phyloP scores from a whole-genome alignment of 2,113 vertebrate genomes.

The Azemiops feae region DNA sequence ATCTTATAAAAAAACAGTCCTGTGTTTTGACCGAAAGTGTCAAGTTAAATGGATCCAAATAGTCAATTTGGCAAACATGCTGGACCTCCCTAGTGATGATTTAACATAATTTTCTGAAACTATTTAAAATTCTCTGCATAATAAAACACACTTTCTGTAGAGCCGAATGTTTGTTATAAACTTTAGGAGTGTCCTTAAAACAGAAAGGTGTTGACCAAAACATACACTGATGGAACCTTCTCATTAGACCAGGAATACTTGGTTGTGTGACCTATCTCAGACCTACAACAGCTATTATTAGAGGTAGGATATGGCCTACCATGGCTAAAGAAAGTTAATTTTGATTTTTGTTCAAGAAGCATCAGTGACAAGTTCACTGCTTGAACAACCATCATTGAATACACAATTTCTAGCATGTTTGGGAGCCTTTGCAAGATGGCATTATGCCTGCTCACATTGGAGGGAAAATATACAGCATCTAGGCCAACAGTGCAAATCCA shows the following conservation, averaged over 20 bases:
- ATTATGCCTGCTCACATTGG: background rate
- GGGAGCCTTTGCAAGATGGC: background rate
- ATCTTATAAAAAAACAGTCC: background rate
- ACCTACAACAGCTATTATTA: background rate
- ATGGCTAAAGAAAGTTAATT: background rate
- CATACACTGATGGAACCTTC: constrained; percentile 15
- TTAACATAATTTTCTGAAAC: background rate
- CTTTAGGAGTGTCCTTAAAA: background rate
- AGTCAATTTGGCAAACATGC: constrained; percentile 28
- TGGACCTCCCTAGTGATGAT: background rate
- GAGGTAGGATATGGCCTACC: background rate
- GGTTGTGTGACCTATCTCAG: background rate
- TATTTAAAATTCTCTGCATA: constrained; percentile 11
- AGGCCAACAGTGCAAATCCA: background rate
- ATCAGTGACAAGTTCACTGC: background rate
- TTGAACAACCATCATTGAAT: background rate
- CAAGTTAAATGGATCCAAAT: constrained; percentile 24
- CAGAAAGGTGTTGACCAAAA: constrained; percentile 6
- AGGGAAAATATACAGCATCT: background rate
- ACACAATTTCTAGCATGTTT: background rate
- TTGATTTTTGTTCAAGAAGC: background rate
- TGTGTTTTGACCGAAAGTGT: background rate
- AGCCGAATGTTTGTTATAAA: constrained; percentile 25
- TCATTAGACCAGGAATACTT: constrained; percentile 7
- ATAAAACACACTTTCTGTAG: constrained; percentile 21